Evolutionary conservation across 2,888 invertebrate species (phyloP).

Genomic region (Parthenolecanium corni): DNA sequence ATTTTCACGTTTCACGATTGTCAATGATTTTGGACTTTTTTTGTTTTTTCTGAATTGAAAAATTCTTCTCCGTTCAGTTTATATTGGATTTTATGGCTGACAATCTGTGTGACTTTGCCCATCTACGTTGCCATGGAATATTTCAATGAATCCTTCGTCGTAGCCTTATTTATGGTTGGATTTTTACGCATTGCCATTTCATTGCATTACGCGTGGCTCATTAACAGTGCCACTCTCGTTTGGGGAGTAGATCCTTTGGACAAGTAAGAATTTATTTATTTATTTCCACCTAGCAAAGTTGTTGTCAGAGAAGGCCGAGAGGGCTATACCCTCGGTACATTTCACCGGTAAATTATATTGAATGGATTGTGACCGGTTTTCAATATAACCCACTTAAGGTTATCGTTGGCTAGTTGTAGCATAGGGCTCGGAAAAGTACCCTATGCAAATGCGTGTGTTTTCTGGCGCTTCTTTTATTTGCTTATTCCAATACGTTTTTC

Average conservation of each 20-base stretch:
- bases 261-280: constrained; percentile 45
- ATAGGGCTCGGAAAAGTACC: no score
- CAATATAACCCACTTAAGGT: no score
- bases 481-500: no score
- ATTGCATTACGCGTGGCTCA: constrained; percentile 55
- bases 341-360: no score
- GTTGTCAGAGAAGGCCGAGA: no score
- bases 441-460: no score
- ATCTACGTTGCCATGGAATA: constrained; percentile 67
- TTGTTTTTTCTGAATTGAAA: neutral
- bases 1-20: no score
- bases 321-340: no score
- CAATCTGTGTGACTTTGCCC: constrained; percentile 53
- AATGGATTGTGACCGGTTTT: no score
- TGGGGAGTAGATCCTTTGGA: constrained; percentile 61
- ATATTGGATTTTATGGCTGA: constrained; percentile 54
- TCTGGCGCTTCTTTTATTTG: no score
- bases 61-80: constrained; percentile 42
- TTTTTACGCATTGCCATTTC: constrained; percentile 55
- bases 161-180: constrained; percentile 53
- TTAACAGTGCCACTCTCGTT: constrained; percentile 58
- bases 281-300: neutral
- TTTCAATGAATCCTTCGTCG: constrained; percentile 57
- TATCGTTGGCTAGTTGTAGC: no score
- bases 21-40: no score